Evolutionary conservation across 2,113 vertebrate genomes (phyloP), one percentile per base, ranked within the genome.

Genomic region (Ctenomys sociabilis): DNA sequence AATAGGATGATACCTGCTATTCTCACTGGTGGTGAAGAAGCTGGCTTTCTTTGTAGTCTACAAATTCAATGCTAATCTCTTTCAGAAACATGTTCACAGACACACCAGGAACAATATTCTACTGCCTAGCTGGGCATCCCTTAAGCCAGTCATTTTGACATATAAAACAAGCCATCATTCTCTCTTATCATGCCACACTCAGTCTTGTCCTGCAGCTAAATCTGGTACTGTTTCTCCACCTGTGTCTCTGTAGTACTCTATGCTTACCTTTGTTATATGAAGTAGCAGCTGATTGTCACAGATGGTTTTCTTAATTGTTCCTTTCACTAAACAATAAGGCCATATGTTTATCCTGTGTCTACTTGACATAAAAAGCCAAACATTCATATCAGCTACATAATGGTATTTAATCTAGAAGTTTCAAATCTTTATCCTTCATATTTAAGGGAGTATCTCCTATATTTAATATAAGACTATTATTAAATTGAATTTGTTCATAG

Each of bases 391-490:
- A 91, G 32, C 11, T 70, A 35, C 32, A 8, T 57, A 82, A 85
- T 7, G 86, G 12, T 40, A 66, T 95, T 75, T 85, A 75, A 43
- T 52, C 19, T 80, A 16, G 22, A 78, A 17, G 24, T 9, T 40
- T 24, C 26, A 80, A 77, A 40, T 57, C 19, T 73, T 86, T 22
- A 16, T 93, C 61, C 59, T 3, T 49, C 70, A n/a, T 40, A 59
- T 96, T 94, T 77, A 95, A 91, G 11, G 19, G 2, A 9, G 21
- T 64, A 37, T 6, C n/a, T 10, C 7, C 10, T 78, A 82, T 1
- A 37, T 45, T 90, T 88, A 90, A 84, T 66, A 43, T 52, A 80
- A 96, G 6, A 22, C 52, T 45, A 92, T 94, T 94, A 77, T 93
- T 93, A 78, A 89, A 93, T 22, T 86, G 8, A 84, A 92, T 80